phyloP scores from a whole-genome alignment of 2,888 invertebrate species.

The Chrysolina americana region DNA sequence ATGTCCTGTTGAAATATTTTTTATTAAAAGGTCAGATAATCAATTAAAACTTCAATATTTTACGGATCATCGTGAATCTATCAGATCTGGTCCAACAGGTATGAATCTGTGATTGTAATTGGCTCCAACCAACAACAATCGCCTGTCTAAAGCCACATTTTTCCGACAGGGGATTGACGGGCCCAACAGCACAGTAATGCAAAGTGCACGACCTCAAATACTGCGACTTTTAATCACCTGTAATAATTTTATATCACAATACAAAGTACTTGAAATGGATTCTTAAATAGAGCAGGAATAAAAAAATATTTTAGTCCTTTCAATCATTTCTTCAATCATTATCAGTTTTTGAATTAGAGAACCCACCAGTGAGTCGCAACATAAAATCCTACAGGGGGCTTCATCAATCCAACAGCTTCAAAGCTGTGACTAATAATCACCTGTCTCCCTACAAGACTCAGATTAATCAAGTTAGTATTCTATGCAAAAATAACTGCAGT shows the following conservation, averaged over 20 bases:
- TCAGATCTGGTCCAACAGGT: constrained; percentile 58
- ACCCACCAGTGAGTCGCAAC: constrained; percentile 36
- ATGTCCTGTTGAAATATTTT: neutral
- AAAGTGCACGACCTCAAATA: constrained; percentile 48
- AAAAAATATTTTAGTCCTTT: too few relatives aligned
- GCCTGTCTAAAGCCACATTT: constrained; percentile 67
- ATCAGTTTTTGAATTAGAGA: neutral
- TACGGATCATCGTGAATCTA: constrained; percentile 23
- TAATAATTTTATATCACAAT: constrained; percentile 54
- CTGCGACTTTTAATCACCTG: constrained; percentile 67
- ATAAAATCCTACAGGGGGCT: constrained; percentile 60
- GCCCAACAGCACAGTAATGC: constrained; percentile 70
- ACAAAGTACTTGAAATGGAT: neutral
- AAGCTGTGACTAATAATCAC: constrained; percentile 63
- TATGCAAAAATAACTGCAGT: constrained; percentile 37
- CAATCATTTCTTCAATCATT: too few relatives aligned
- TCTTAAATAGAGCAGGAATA: neutral
- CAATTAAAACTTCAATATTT: constrained; percentile 5
- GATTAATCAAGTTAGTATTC: constrained; percentile 25
- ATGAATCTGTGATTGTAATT: constrained; percentile 58
- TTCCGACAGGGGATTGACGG: constrained; percentile 74
- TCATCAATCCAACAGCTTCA: constrained; percentile 63
- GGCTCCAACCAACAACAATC: constrained; percentile 61
- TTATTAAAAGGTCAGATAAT: neutral
- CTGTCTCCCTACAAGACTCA: constrained; percentile 61